phyloP scores from a whole-genome alignment of 2,888 invertebrate genomes.

The Rutpela maculata region DNA sequence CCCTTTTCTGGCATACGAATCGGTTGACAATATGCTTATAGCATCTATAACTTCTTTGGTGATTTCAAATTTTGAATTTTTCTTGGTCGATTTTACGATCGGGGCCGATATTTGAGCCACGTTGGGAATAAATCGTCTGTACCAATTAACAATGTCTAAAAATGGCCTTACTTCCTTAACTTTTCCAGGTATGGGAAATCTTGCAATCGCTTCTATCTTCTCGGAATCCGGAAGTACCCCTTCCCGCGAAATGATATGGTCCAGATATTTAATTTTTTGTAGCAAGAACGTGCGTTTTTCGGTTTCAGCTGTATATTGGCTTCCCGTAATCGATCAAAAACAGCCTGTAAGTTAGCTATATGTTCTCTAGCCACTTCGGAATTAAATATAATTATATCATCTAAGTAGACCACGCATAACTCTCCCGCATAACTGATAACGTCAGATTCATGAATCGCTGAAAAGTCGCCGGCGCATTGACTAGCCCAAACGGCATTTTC shows the following conservation, averaged over 20 bases:
- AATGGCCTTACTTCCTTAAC: too few relatives aligned
- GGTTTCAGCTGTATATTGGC: too few relatives aligned
- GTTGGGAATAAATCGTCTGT: too few relatives aligned
- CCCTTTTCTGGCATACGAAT: slow-evolving; percentile 12
- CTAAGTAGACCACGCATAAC: slow-evolving; percentile 36
- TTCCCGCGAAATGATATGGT: too few relatives aligned
- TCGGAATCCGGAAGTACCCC: too few relatives aligned
- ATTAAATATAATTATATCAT: slow-evolving; percentile 35
- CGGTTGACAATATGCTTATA: slow-evolving; percentile 23
- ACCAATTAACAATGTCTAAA: too few relatives aligned
- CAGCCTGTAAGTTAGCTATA: too few relatives aligned
- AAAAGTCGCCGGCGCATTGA: slow-evolving; percentile 41
- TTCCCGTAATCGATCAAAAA: too few relatives aligned
- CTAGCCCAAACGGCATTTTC: slow-evolving; percentile 44
- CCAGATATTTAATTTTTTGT: too few relatives aligned
- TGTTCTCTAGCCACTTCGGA: slow-evolving; percentile 22
- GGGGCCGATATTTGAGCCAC: slow-evolving; percentile 36
- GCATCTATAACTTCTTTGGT: slow-evolving; percentile 9
- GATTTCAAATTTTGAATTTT: slow-evolving; percentile 28
- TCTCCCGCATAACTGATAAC: slow-evolving; percentile 5
- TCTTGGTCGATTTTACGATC: slow-evolving; percentile 43
- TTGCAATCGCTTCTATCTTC: too few relatives aligned
- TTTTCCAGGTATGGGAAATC: too few relatives aligned
- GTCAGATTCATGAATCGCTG: slow-evolving; percentile 22
- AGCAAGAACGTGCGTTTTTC: too few relatives aligned